Evolutionary conservation across 2,888 invertebrate species (phyloP), one percentile per base, ranked within the genome.

Genomic region (Linnaemya tessellans): DNA sequence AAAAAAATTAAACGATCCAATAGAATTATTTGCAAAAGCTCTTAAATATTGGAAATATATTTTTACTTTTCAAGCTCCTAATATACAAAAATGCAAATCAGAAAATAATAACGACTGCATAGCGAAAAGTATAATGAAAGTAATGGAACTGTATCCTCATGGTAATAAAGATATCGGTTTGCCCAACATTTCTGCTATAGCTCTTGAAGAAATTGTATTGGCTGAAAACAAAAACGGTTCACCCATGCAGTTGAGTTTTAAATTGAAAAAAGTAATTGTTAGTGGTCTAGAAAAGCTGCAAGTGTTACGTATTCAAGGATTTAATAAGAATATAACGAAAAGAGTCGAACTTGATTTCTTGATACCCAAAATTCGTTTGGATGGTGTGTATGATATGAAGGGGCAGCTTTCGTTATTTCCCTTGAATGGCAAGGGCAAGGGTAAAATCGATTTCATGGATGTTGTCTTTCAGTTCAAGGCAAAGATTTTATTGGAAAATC

Each of bases 351-450:
- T 89, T 7, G 87, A 89, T 51, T 80, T 81, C 10, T 41, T 65
- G 9, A 67, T 88, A 22, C 90, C 90, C 1, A 38, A 84, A 43
- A n/a, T 91, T 4, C 68, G 38, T 7, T 64, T 91, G 5, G 62
- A 83, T 7, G 91, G 91, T 0, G 73, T 87, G 10, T 93, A 93
- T 86, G 90, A 88, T 11, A 89, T 91, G 22, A 88, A 88, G 51
- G 93, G 93, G 18, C 90, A 90, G 67, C 88, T 93, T 5, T 84
- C 93, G 15, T 83, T 93, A 8, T 86, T 93, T 54, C 92, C 92
- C 10, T 89, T 93, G 43, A 88, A 89, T 20, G 93, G 92, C 1
- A 86, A 87, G 35, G 92, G 92, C 0, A 81, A 83, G 46, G 89
- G 89, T 3, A 84, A 88, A 41, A 86, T 91, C 2, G 67, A 84